These are phyloP conservation scores for Acrobasis repandana DNA, from an alignment of 2,888 invertebrate species.

Conservation along the genomic window DNA sequence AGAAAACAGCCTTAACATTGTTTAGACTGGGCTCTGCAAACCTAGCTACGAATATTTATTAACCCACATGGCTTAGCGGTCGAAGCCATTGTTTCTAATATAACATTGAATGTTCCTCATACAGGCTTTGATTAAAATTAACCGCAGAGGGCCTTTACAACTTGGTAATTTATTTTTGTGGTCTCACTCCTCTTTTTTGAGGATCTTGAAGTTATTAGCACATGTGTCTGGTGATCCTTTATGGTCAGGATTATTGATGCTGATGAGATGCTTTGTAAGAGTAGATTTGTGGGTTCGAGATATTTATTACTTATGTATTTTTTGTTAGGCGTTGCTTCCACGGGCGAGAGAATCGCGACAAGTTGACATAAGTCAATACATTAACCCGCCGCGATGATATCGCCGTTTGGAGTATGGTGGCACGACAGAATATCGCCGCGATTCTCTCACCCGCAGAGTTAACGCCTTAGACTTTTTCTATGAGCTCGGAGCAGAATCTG, in stretches of 20 bases:
- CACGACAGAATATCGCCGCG: too few species aligned
- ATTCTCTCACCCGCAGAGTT: too few species aligned
- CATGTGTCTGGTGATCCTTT: neutral
- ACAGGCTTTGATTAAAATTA: conserved; percentile 49
- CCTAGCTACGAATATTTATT: conserved; percentile 18
- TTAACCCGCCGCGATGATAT: too few species aligned
- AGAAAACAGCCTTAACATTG: conserved; percentile 5
- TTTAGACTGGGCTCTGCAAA: conserved; percentile 5
- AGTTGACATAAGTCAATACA: too few species aligned
- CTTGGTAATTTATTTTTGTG: conserved; percentile 14
- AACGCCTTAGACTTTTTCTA: too few species aligned
- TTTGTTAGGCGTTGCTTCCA: too few species aligned
- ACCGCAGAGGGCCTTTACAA: conserved; percentile 44
- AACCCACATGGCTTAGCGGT: conserved; percentile 42
- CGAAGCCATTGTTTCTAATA: conserved; percentile 54
- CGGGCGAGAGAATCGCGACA: too few species aligned
- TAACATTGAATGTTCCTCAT: conserved; percentile 44
- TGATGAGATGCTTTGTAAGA: too few species aligned
- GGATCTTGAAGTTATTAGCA: neutral
- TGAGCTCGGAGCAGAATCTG: too few species aligned
- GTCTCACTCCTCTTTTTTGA: neutral
- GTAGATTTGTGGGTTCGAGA: too few species aligned
- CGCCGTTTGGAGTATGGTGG: too few species aligned
- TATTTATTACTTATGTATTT: too few species aligned
- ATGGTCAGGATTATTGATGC: neutral